Evolutionary conservation across 2,113 vertebrate species (phyloP).

Genomic region (Cochlearius cochlearius): DNA sequence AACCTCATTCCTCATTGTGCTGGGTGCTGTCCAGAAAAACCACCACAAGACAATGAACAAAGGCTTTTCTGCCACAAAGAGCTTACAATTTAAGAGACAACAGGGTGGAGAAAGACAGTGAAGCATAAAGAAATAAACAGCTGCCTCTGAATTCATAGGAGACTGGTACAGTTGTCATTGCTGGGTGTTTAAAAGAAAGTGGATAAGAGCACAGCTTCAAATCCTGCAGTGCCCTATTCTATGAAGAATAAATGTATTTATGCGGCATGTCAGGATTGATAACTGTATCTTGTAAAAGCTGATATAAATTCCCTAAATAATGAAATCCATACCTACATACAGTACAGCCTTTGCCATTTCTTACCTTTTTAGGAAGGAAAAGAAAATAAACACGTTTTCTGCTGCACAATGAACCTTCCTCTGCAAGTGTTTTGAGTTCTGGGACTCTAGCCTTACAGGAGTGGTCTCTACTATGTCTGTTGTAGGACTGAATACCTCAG

Average conservation of each 20-base stretch:
- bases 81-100: slow-evolving; percentile 29
- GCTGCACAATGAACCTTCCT: neutral
- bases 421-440: neutral
- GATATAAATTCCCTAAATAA: neutral
- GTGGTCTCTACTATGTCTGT: neutral
- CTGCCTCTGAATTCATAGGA: slow-evolving; percentile 40
- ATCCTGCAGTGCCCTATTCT: neutral
- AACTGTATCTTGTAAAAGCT: neutral
- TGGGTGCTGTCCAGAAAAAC: neutral
- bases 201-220: neutral
- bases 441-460: neutral
- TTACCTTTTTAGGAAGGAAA: neutral
- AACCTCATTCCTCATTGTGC: neutral
- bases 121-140: slow-evolving; percentile 40
- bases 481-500: neutral
- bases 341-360: neutral
- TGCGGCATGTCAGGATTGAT: neutral
- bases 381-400: neutral
- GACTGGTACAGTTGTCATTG: slow-evolving; percentile 48
- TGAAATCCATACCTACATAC: neutral
- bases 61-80: slow-evolving; percentile 28
- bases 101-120: slow-evolving; percentile 23
- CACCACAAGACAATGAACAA: slow-evolving; percentile 32
- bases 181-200: neutral
- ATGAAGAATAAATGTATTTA: neutral